These are phyloP conservation scores for Drosophila neutralis DNA, from an alignment of 2,888 invertebrate species.

Conservation along the genomic window DNA sequence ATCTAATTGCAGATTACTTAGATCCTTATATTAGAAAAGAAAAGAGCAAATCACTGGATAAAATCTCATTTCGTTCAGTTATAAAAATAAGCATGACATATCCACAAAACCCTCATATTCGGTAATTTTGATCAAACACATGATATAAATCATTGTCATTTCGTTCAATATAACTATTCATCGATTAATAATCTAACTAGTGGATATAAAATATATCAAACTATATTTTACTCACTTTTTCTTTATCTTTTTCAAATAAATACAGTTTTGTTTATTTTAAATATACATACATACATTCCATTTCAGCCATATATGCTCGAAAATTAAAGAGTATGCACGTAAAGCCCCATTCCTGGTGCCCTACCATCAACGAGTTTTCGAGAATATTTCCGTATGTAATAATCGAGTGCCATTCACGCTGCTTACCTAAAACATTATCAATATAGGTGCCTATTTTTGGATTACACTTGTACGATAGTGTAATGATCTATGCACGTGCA, in stretches of 20 bases:
- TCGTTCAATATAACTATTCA: neutral
- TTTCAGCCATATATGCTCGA: constrained; percentile 88
- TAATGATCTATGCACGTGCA: constrained; percentile 93
- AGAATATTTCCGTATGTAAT: constrained; percentile 87
- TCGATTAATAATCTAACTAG: neutral
- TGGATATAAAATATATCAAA: neutral
- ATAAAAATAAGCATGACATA: constrained; percentile 91
- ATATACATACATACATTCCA: neutral
- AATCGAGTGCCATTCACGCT: too few species aligned
- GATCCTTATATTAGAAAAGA: constrained; percentile 88
- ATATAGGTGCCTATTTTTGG: constrained; percentile 91
- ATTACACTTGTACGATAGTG: constrained; percentile 94
- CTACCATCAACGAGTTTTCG: constrained; percentile 90
- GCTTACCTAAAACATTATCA: neutral
- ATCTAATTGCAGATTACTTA: constrained; percentile 87
- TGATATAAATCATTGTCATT: constrained; percentile 1
- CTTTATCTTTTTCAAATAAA: neutral
- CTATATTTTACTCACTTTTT: neutral
- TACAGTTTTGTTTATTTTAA: neutral
- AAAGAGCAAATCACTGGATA: constrained; percentile 86
- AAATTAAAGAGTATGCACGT: constrained; percentile 89
- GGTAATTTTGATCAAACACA: constrained; percentile 86
- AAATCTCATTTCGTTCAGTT: constrained; percentile 91
- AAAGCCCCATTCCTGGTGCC: constrained; percentile 92
- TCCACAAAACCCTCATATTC: constrained; percentile 90